Base-by-base conservation (phyloP, 2,113 vertebrate genomes). In the Cyprinodon brontotheroides region DNA sequence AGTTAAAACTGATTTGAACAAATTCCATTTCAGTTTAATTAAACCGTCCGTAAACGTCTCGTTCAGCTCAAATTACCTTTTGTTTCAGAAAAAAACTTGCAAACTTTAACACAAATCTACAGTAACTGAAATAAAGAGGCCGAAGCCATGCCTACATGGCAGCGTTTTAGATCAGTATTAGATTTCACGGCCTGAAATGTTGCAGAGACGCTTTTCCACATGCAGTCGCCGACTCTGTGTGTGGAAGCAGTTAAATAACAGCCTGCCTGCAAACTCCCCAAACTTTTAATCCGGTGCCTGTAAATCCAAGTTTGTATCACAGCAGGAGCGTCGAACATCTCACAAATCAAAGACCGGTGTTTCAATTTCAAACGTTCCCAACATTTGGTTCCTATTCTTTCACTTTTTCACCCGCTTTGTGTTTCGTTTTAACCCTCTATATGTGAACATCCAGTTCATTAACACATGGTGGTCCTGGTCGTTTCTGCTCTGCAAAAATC, bases 291-390 rank as follows among this genome's bases (percentile, higher is more conserved):
- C 13, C 57, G 65, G 1, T 48, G 62, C 65, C 29, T 74, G 50
- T 68, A 76, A 83, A 83, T 77, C 76, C 65, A 8, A 50, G 61
- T 10, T 67, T 64, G 17, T 47, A 72, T 9, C 69, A 81, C 65
- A 86, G 70, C 4, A 3, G 59, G 48, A 20, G 11, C 20, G n/a
- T 8, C 6, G 66, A 75, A 37, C 41, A 12, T 61, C 4, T 15
- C 22, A 71, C 80, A 69, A 65, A 74, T 70, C 29, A 43, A 75
- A 22, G 10, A 41, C 0, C 43, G 6, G 71, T 65, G 72, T 85
- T 67, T 86, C 81, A 72, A 78, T 70, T 67, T 43, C 61, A 47
- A 75, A 78, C 39, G 67, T 75, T 83, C 69, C 76, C 75, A 82
- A 67, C 60, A 61, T 50, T 86, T 65, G 43, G 61, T 63, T 64